Evolutionary conservation across 2,113 vertebrate species (phyloP).

Genomic region (Melanocharis versteri): DNA sequence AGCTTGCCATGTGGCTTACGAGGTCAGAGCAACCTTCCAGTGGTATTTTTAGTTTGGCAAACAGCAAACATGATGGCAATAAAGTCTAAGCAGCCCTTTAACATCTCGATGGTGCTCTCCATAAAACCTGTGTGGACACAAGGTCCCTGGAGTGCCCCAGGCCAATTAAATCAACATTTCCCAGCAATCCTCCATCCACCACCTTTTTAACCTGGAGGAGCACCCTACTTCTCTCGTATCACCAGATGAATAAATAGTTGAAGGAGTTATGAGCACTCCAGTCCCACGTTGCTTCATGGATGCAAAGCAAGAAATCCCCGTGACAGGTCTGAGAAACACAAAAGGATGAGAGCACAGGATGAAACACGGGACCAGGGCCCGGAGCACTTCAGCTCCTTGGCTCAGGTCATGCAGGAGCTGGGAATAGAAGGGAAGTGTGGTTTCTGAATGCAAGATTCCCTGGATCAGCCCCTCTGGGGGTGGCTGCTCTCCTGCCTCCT

Average conservation of each 20-base stretch:
- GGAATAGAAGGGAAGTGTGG: background rate
- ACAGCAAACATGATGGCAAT: background rate
- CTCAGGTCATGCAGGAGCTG: background rate
- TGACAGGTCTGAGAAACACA: background rate
- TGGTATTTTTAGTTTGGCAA: conserved; percentile 34
- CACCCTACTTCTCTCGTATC: background rate
- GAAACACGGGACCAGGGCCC: background rate
- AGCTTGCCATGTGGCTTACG: background rate
- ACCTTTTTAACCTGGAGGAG: background rate
- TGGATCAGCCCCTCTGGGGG: background rate
- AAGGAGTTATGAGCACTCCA: background rate
- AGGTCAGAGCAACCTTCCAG: conserved; percentile 46
- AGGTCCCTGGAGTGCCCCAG: background rate
- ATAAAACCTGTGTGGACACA: background rate
- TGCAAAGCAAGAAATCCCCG: background rate
- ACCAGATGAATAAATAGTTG: background rate
- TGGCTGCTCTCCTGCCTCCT: background rate
- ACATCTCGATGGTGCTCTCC: background rate
- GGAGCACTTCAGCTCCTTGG: background rate
- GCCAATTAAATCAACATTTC: background rate
- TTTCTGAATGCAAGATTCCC: background rate
- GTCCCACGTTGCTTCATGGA: background rate
- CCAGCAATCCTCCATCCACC: background rate
- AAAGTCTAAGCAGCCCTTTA: conserved; percentile 1
- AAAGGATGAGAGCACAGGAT: background rate